Evolutionary conservation across 2,888 invertebrate genomes (phyloP), one percentile per base, ranked within the genome.

Genomic region (Heliothis peltigera): DNA sequence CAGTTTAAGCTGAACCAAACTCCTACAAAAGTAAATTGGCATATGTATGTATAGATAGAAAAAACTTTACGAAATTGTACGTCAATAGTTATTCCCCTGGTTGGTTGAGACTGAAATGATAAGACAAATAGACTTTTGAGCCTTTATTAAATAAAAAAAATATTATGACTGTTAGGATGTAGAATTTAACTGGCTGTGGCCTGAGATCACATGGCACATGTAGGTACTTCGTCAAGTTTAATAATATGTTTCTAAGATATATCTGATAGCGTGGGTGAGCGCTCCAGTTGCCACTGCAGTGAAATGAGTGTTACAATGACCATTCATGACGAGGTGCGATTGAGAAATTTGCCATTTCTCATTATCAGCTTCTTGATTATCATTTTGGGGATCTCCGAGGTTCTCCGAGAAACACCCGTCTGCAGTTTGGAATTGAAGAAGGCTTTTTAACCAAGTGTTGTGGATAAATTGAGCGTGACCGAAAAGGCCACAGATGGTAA

Each of bases 381-480:
- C 18, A 22, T 3, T 5, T 6, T 64, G 0, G 6, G 70, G 44
- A 1, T 25, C 49, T 7, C 6, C 5, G 6, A 12, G 4, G 3
- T 48, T 68, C 15, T 35, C 47, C 2, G 35, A 19, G 61, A 89
- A 90, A 56, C 91, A 92, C 2, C 92, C 92, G 8, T 59, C 22
- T 0, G 57, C n/a, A 1, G 84, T 84, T 75, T 91, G 90, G 44
- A 65, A 83, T 0, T 43, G 54, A 0, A 87, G 60, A 0, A 87
- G 56, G 10, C 68, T 63, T 8, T 51, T 43, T 15, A 92, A 42
- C 91, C 91, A 91, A 0, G 73, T 35, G 0, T 80, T 78, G 4
- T 77, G 82, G 0, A 89, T 51, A 62, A 91, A 89, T 15, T 88
- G 77, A 0, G 75, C 74, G 58, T 90, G 82, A 0, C 90, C 90